These are phyloP conservation scores for Muscina levida DNA, from an alignment of 2,888 invertebrate species.

Conservation along the genomic window DNA sequence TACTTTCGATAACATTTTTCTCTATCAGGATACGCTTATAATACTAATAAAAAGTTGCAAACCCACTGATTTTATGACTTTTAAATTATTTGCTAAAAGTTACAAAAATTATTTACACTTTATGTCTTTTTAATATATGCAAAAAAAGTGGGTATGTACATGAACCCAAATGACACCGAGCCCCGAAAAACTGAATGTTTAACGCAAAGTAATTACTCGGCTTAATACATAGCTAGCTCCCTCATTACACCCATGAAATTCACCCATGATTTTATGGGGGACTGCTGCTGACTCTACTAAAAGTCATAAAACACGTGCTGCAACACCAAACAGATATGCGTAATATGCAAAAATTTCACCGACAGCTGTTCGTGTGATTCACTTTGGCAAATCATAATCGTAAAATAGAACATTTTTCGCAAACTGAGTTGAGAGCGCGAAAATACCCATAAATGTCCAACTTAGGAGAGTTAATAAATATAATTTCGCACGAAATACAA, in stretches of 20 bases:
- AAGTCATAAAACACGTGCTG: slow-evolving; percentile 61
- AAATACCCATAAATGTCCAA: slow-evolving; percentile 63
- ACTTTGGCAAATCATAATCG: slow-evolving; percentile 38
- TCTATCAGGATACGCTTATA: too few relatives aligned
- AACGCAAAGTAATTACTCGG: slow-evolving; percentile 48
- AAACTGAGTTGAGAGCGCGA: slow-evolving; percentile 52
- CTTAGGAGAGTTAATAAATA: slow-evolving; percentile 63
- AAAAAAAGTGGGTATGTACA: too few relatives aligned
- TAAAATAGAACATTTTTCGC: slow-evolving; percentile 50
- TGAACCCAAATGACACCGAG: slow-evolving; percentile 9
- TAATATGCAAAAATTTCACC: slow-evolving; percentile 57
- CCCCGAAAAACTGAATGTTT: neutral
- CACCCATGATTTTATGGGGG: slow-evolving; percentile 52
- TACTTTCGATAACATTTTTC: neutral
- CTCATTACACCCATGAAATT: slow-evolving; percentile 21
- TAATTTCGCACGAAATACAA: slow-evolving; percentile 58
- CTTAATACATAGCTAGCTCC: slow-evolving; percentile 35
- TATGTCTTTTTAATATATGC: slow-evolving; percentile 68
- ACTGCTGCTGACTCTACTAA: slow-evolving; percentile 45
- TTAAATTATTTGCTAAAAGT: slow-evolving; percentile 63
- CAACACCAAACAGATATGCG: slow-evolving; percentile 34
- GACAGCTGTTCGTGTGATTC: slow-evolving; percentile 59
- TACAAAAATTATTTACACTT: slow-evolving; percentile 54
- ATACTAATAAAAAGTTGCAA: slow-evolving; percentile 4
- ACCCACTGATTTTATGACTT: slow-evolving; percentile 46